Percentiles rank a stretch among this genome's conserved stretches.
Conservation (phyloP, 2,113 vertebrate genomes). For the Anarhynchus alexandrinus region DNA sequence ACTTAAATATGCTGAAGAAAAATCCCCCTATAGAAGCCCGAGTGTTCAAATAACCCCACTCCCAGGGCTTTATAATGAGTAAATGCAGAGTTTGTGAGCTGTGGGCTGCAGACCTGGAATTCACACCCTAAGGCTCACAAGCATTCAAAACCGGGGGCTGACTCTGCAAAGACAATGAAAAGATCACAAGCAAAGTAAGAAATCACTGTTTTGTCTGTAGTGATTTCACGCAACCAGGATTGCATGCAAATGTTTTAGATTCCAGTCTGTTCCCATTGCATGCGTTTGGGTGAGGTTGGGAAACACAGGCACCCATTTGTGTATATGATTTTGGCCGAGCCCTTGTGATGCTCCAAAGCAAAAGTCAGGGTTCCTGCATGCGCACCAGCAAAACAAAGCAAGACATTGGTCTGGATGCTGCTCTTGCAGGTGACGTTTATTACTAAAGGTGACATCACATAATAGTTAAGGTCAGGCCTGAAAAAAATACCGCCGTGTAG, state of each 20-base stretch:
- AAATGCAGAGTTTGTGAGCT: not conserved
- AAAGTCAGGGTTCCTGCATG: not conserved
- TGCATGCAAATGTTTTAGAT: not conserved
- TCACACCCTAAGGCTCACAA: not conserved
- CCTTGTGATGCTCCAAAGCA: not conserved
- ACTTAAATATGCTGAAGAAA: not conserved
- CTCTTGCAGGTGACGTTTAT: not conserved
- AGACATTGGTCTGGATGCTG: not conserved
- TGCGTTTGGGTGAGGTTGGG: not conserved
- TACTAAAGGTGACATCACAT: not conserved
- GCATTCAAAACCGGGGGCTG: not conserved
- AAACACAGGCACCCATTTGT: not conserved
- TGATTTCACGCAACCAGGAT: not conserved
- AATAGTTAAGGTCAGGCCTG: not conserved
- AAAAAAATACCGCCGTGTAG: not conserved
- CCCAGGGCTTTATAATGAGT: not conserved
- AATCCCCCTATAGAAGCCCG: not conserved
- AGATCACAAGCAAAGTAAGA: slow-evolving; percentile 38
- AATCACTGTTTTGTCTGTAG: not conserved
- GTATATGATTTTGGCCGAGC: not conserved
- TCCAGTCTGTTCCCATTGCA: not conserved
- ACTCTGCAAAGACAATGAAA: not conserved
- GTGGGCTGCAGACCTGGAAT: not conserved
- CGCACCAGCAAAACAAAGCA: not conserved
- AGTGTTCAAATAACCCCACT: not conserved